phyloP scores from a whole-genome alignment of 2,113 vertebrate species.

The Puffinus mauretanicus region DNA sequence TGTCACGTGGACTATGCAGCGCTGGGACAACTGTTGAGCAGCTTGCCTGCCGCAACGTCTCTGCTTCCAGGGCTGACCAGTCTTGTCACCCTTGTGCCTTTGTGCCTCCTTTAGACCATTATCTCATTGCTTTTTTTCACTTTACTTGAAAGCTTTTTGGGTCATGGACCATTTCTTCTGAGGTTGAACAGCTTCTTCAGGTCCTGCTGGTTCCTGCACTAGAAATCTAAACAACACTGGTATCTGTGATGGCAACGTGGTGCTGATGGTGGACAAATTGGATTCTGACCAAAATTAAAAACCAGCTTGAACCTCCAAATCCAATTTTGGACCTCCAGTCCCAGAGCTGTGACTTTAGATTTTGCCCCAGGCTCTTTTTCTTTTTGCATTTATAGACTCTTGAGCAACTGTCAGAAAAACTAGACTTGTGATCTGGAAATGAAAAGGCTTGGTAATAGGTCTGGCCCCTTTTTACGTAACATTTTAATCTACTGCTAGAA shows the following conservation, averaged over 20 bases:
- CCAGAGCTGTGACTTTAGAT: neutral
- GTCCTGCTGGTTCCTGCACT: neutral
- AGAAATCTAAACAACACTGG: neutral
- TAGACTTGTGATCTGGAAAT: neutral
- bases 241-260: neutral
- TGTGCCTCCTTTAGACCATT: neutral
- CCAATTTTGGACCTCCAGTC: neutral
- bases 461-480: neutral
- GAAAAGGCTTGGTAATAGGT: neutral
- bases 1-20: rapidly evolving
- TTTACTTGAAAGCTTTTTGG: neutral
- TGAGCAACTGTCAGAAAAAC: neutral
- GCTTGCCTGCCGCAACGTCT: neutral
- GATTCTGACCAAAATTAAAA: neutral
- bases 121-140: neutral
- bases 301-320: neutral
- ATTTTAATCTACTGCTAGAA: neutral
- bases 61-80: neutral
- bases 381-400: neutral
- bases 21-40: rapidly evolving
- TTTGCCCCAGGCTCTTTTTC: neutral
- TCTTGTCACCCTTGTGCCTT: neutral
- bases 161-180: neutral
- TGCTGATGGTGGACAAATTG: neutral
- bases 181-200: neutral